Conservation (phyloP, 23 tunicate genomes). For the Botrylloides violaceus region DNA sequence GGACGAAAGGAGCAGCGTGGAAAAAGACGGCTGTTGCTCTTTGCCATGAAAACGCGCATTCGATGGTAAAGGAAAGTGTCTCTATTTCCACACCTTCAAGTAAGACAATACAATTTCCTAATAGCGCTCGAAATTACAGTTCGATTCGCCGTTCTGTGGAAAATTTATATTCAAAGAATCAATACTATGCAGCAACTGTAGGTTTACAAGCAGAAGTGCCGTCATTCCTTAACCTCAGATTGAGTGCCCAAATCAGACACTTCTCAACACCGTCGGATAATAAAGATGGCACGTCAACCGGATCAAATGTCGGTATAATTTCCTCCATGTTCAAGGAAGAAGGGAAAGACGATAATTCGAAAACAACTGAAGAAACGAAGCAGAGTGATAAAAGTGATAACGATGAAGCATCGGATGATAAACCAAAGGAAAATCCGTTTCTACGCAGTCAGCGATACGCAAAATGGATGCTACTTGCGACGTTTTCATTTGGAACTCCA, state of each 20-base stretch:
- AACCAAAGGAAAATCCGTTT: conserved; percentile 42
- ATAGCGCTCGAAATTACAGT: not conserved
- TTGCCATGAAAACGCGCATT: not conserved
- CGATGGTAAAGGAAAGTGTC: not conserved
- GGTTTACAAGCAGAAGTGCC: not conserved
- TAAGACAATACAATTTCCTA: not conserved
- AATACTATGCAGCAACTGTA: not conserved
- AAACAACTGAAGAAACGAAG: not conserved
- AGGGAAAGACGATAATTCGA: not conserved
- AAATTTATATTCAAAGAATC: not conserved
- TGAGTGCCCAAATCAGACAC: not conserved
- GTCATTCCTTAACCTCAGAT: not conserved
- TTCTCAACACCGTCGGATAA: not conserved
- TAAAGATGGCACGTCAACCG: not conserved
- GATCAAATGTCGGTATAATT: conserved; percentile 4
- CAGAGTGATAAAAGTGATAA: not conserved
- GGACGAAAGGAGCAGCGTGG: conserved; percentile 18
- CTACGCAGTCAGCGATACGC: conserved; percentile 70
- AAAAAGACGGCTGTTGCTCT: conserved; percentile 13
- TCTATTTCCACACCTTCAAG: not conserved
- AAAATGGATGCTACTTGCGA: conserved; percentile 70
- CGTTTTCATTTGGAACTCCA: conserved; percentile 46
- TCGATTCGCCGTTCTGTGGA: not conserved
- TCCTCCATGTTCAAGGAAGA: conserved; percentile 19
- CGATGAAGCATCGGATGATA: not conserved